Conservation (phyloP, 2,888 invertebrate genomes). For the Ormyrus thymus region DNA sequence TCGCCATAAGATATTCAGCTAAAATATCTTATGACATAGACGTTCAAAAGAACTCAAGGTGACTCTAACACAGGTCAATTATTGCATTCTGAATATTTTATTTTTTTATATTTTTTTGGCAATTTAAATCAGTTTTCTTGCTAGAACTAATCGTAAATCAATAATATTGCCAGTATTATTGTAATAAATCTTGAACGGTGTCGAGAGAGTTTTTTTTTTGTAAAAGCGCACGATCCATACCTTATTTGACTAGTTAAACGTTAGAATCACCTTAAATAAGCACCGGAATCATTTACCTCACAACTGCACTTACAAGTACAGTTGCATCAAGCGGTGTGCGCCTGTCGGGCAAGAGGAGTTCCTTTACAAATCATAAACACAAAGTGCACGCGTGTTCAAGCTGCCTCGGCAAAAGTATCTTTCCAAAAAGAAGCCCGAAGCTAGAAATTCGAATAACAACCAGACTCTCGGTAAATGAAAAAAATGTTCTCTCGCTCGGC, state of each 20-base stretch:
- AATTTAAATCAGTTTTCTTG: no score
- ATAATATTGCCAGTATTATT: no score
- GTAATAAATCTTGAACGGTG: no score
- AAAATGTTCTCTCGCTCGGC: no score
- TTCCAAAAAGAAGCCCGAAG: background rate
- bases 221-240: background rate
- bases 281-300: background rate
- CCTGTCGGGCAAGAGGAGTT: background rate
- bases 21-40: constrained; percentile 17
- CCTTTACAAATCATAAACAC: background rate
- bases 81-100: constrained; percentile 21
- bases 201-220: background rate
- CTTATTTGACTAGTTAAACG: constrained; percentile 51
- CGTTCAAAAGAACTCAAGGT: constrained; percentile 40
- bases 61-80: constrained; percentile 48
- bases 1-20: background rate
- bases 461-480: no score
- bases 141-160: no score
- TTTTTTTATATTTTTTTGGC: background rate
- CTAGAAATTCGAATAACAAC: no score
- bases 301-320: constrained; percentile 2
- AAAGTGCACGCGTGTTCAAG: background rate
- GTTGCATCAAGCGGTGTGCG: background rate
- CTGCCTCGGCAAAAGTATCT: background rate
- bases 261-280: constrained; percentile 52